These are phyloP conservation scores for Podarcis lilfordi DNA, from an alignment of 2,797 vertebrate species.

Conservation along the genomic window DNA sequence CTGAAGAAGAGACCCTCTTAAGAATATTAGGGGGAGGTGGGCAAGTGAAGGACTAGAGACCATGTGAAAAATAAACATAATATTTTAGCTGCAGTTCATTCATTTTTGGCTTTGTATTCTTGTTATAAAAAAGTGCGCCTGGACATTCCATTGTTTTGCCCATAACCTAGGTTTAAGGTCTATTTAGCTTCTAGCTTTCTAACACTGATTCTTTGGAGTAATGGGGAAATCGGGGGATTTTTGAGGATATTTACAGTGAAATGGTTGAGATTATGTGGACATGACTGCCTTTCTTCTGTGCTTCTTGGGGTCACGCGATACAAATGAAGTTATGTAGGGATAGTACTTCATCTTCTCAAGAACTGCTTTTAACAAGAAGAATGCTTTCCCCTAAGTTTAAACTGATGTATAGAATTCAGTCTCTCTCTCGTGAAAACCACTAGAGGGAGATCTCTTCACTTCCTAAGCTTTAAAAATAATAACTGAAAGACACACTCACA, in stretches of 20 bases:
- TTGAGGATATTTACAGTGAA: background rate
- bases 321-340: background rate
- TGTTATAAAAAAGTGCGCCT: too few species aligned
- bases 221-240: background rate
- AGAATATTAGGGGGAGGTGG: too few species aligned
- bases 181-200: too few species aligned
- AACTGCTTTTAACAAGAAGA: background rate
- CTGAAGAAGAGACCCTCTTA: too few species aligned
- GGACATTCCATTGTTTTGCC: too few species aligned
- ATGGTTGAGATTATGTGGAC: background rate
- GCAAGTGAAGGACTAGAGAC: too few species aligned
- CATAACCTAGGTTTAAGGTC: too few species aligned
- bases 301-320: background rate
- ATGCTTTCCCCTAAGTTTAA: background rate
- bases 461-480: background rate
- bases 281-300: background rate
- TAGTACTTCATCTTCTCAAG: background rate
- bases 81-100: too few species aligned
- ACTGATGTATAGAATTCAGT: background rate
- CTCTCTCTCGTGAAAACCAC: background rate
- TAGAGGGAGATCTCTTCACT: conserved; percentile 21
- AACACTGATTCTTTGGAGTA: background rate
- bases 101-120: too few species aligned
- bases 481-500: background rate
- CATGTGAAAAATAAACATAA: too few species aligned